Base-by-base conservation (phyloP, 2,113 vertebrate genomes). In the Terrapene triunguis region DNA sequence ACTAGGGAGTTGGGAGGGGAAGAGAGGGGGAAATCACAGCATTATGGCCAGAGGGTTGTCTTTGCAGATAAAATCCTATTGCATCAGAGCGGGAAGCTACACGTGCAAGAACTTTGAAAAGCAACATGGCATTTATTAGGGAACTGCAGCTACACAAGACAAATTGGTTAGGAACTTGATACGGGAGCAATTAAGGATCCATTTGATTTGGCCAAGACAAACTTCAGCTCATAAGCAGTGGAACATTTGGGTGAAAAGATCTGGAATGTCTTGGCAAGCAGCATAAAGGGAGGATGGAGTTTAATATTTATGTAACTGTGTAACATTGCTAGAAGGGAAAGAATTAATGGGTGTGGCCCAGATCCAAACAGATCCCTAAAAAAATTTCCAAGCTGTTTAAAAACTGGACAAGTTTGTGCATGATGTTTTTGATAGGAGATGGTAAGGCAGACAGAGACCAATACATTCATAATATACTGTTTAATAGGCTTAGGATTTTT, bases 121-220 rank as follows among this genome's bases (percentile, higher is more conserved):
- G 48, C 76, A 42, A 13, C 0, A 35, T 4, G 24, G 59, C 10
- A 6, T 14, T 85, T 53, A 44, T 38, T 24, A 7, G 14, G 44
- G 50, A 0, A 0, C 38, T 17, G 21, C n/a, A 1, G 6, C 2
- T 19, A 22, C 5, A n/a, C 42, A 29, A 6, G 74, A 32, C 16
- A 10, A 54, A 50, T n/a, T 9, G 1, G 19, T 4, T 3, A 44
- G 35, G 35, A 62, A 22, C 6, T 44, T 2, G 6, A 9, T 79
- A 11, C 0, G 8, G 53, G 21, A 87, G 53, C 14, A 27, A 62
- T 62, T 62, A 62, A 62, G 59, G 29, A 29, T 62, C 3, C 2
- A n/a, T n/a, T 1, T 0, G 0, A 17, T n/a, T 16, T 1, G 5
- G 22, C 0, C 1, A 32, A 1, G 1, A 35, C 48, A 48, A 14